Conservation (phyloP, 2,797 vertebrate genomes). For the Chrosomus eos region DNA sequence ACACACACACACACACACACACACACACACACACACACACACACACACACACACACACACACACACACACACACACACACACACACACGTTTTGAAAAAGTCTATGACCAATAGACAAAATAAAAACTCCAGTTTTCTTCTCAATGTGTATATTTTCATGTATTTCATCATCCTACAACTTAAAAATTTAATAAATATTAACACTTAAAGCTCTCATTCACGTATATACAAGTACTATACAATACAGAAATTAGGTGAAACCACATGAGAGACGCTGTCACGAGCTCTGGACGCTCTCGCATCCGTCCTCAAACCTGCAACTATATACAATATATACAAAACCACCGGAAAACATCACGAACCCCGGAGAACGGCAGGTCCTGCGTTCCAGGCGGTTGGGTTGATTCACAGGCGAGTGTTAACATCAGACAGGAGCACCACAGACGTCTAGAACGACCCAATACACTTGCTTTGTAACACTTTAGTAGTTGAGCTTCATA, state of each 20-base stretch:
- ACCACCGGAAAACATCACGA: conserved; percentile 72
- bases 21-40: too few relatives aligned
- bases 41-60: too few relatives aligned
- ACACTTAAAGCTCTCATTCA: conserved; percentile 86
- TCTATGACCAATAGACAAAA: background rate
- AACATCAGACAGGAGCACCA: conserved; percentile 68
- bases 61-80: too few relatives aligned
- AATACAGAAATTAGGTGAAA: conserved; percentile 76
- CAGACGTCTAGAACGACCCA: conserved; percentile 27
- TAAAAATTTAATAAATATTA: conserved; percentile 88
- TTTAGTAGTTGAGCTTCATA: background rate
- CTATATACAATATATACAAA: conserved; percentile 85
- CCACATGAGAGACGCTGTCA: conserved; percentile 66
- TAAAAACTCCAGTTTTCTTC: conserved; percentile 37
- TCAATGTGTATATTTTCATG: conserved; percentile 69
- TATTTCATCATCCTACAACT: conserved; percentile 75
- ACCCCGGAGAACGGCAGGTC: conserved; percentile 6
- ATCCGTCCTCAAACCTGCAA: conserved; percentile 35
- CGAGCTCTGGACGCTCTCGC: background rate
- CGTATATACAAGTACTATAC: conserved; percentile 87
- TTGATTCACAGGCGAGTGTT: conserved; percentile 54
- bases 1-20: too few relatives aligned
- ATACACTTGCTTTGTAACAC: background rate
- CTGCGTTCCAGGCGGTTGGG: conserved; percentile 45
- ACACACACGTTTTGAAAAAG: too few relatives aligned